Evolutionary conservation across 2,113 vertebrate species (phyloP).

Genomic region (Hydrochoerus hydrochaeris): DNA sequence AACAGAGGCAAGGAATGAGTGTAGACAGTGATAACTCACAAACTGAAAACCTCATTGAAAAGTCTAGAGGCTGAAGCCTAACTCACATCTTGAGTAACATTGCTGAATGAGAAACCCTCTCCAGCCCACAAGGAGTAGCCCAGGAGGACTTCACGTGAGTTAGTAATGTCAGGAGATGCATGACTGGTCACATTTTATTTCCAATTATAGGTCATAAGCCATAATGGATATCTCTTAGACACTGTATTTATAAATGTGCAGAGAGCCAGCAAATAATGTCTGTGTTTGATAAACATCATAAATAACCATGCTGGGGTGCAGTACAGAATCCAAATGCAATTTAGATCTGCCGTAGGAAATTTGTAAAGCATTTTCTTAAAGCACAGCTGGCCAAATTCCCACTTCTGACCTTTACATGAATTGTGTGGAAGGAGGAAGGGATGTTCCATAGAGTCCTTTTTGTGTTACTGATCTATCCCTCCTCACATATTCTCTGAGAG

Average conservation of each 20-base stretch:
- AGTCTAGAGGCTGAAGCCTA: background rate
- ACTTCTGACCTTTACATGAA: constrained; percentile 6
- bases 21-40: background rate
- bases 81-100: constrained; percentile 5
- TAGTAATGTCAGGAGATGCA: constrained; percentile 38
- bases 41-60: background rate
- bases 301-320: constrained; percentile 29
- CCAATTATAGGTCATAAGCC: constrained; percentile 68
- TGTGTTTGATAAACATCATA: constrained; percentile 70
- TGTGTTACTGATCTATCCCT: background rate
- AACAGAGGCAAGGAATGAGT: background rate
- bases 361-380: constrained; percentile 52
- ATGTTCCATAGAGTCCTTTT: background rate
- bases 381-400: constrained; percentile 26
- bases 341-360: constrained; percentile 59
- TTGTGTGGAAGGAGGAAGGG: background rate
- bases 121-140: background rate
- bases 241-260: constrained; percentile 68
- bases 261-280: constrained; percentile 59
- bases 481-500: background rate
- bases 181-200: constrained; percentile 53
- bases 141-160: background rate
- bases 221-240: constrained; percentile 66
- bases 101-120: constrained; percentile 18
- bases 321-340: constrained; percentile 59